Conservation (phyloP, 2,888 invertebrate genomes). For the Volucella zonaria region DNA sequence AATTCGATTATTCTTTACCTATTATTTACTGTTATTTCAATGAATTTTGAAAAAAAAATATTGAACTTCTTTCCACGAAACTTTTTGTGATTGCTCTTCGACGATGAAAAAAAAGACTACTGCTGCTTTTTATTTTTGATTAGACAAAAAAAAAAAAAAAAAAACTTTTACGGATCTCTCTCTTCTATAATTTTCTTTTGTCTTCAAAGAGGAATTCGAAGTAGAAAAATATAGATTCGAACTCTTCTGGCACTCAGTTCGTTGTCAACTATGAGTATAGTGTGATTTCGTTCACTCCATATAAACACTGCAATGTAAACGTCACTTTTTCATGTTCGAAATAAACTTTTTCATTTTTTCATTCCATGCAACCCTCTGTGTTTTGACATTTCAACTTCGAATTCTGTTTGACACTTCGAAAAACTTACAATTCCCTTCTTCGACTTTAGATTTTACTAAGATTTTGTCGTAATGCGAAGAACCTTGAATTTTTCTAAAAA, state of each 20-base stretch:
- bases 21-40: conserved; percentile 56
- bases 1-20: conserved; percentile 44
- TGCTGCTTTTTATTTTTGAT: conserved; percentile 67
- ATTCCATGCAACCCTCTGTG: neutral
- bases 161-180: conserved; percentile 16
- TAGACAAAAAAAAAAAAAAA: conserved; percentile 51
- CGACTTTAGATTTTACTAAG: no score
- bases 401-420: no score
- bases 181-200: conserved; percentile 36
- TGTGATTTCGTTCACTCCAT: conserved; percentile 45
- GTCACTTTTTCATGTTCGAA: conserved; percentile 48
- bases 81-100: conserved; percentile 65
- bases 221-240: neutral
- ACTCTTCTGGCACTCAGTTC: conserved; percentile 27
- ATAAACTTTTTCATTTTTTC: conserved; percentile 15
- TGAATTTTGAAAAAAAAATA: conserved; percentile 35
- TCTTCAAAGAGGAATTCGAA: conserved; percentile 33
- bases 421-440: no score
- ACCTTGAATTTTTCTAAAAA: no score
- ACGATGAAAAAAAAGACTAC: conserved; percentile 67
- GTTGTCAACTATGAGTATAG: conserved; percentile 34
- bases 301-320: conserved; percentile 72
- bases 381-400: no score
- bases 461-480: no score
- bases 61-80: conserved; percentile 32